Percentiles rank a stretch among this genome's conserved stretches.
Evolutionary conservation across 2,888 invertebrate genomes (phyloP).

Genomic region (Trichacis sp.): DNA sequence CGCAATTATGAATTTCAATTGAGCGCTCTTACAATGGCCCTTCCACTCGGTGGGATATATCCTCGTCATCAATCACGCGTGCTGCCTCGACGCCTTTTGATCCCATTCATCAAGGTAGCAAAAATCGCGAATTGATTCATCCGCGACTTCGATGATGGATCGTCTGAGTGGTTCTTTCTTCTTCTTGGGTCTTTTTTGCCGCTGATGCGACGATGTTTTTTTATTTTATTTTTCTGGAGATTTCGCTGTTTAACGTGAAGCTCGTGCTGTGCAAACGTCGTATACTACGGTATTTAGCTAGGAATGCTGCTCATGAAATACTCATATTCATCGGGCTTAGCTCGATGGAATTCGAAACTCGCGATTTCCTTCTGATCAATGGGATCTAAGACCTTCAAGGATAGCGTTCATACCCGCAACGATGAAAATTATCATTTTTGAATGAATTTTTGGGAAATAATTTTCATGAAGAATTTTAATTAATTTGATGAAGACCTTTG

Average conservation of each 20-base stretch:
- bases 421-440: no score
- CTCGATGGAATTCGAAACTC: conserved; percentile 9
- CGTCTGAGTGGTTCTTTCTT: conserved; percentile 8
- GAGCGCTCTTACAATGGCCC: neutral
- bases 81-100: neutral
- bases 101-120: neutral
- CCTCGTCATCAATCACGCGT: neutral
- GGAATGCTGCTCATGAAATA: conserved; percentile 22
- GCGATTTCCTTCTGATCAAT: conserved; percentile 21
- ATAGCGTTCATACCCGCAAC: no score
- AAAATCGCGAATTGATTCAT: neutral
- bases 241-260: neutral
- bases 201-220: no score
- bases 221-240: no score
- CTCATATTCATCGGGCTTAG: conserved; percentile 8
- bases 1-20: neutral
- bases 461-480: no score
- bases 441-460: no score
- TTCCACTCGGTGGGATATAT: neutral
- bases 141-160: conserved; percentile 24
- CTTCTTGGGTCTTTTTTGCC: no score
- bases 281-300: conserved; percentile 15
- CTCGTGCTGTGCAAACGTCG: neutral
- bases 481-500: no score
- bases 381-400: conserved; percentile 10